Conservation (phyloP, 2,113 vertebrate genomes). For the Cisticola juncidis region DNA sequence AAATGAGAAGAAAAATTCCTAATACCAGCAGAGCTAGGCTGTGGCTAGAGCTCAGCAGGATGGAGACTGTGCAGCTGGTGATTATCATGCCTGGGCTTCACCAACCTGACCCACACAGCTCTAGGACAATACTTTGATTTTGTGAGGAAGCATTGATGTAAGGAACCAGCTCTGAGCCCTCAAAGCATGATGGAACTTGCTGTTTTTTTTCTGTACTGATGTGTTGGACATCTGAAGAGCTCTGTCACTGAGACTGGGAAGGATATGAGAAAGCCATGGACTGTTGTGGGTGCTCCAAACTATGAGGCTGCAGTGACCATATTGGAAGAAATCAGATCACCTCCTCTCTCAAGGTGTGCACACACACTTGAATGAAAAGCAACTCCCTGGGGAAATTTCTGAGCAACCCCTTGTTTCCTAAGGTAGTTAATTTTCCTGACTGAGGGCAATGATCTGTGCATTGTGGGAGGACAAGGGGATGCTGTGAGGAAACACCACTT, state of each 20-base stretch:
- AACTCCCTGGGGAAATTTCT: neutral
- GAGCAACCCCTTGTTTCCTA: neutral
- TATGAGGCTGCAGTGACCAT: neutral
- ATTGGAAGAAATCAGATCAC: neutral
- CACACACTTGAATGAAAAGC: neutral
- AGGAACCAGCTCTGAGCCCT: neutral
- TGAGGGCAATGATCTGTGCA: neutral
- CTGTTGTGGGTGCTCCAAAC: neutral
- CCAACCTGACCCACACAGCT: neutral
- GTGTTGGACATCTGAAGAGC: neutral
- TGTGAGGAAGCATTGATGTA: neutral
- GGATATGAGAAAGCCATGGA: neutral
- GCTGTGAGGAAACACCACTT: neutral
- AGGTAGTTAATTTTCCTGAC: neutral
- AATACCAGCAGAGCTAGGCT: conserved; percentile 27
- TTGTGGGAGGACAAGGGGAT: neutral
- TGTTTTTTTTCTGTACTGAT: neutral
- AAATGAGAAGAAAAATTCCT: conserved; percentile 46
- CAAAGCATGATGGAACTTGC: neutral
- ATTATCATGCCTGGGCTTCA: neutral
- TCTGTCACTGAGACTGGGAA: neutral
- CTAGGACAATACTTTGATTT: neutral
- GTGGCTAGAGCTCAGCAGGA: neutral
- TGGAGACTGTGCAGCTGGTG: neutral
- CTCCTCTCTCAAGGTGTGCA: neutral